phyloP scores from a whole-genome alignment of 2,113 vertebrate genomes.

The Hippocampus barbouri region DNA sequence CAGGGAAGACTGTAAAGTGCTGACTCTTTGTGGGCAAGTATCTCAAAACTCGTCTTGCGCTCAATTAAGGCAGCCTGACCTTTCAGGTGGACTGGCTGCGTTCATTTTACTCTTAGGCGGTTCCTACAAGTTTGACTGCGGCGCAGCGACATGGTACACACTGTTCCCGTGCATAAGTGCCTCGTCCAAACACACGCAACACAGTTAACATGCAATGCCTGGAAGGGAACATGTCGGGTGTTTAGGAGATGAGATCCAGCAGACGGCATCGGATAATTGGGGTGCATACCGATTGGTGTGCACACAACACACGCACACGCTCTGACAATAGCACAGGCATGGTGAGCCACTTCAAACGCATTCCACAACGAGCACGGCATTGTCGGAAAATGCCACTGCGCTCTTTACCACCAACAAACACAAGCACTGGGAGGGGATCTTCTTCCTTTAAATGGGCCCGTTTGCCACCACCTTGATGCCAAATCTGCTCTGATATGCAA shows the following conservation, averaged over 20 bases:
- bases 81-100: neutral
- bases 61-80: neutral
- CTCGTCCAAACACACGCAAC: slow-evolving; percentile 21
- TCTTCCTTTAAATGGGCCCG: neutral
- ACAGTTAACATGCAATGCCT: slow-evolving; percentile 20
- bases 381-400: slow-evolving; percentile 69
- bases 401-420: slow-evolving; percentile 44
- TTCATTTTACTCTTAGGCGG: neutral
- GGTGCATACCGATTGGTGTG: slow-evolving; percentile 9
- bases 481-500: neutral
- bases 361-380: slow-evolving; percentile 69
- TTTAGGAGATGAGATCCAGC: slow-evolving; percentile 40
- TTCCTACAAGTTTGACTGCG: neutral
- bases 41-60: neutral
- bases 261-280: slow-evolving; percentile 30
- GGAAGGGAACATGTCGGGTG: slow-evolving; percentile 39
- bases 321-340: slow-evolving; percentile 35
- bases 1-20: neutral
- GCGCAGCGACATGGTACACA: slow-evolving; percentile 16
- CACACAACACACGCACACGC: slow-evolving; percentile 9
- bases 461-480: neutral
- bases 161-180: slow-evolving; percentile 37
- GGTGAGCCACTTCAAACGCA: slow-evolving; percentile 76
- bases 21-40: neutral
- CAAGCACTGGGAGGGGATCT: slow-evolving; percentile 20